Conservation (phyloP, 2,888 invertebrate species). For the Morinoia aosen region DNA sequence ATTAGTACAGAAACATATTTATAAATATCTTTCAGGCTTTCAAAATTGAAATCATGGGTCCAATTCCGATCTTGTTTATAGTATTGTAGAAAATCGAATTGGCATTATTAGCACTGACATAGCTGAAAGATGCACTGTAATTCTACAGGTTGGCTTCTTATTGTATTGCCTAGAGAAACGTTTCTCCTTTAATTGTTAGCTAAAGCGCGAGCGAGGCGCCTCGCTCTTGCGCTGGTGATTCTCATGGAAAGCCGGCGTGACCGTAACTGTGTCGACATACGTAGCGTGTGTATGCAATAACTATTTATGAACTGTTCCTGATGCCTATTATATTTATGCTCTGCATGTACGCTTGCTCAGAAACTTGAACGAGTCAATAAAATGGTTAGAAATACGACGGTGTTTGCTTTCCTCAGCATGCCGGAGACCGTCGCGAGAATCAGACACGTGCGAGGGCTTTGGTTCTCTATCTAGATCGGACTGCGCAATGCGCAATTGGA, state of each 20-base stretch:
- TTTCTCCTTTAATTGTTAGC: not conserved
- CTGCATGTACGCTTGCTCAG: constrained; percentile 31
- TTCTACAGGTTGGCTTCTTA: no score
- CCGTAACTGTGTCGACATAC: not conserved
- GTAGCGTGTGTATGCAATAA: not conserved
- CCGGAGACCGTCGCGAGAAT: not conserved
- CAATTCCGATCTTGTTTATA: no score
- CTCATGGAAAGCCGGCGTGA: not conserved
- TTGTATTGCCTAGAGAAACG: not conserved
- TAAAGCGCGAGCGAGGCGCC: not conserved
- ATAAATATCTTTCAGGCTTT: no score
- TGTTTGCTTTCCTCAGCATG: not conserved
- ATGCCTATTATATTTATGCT: constrained; percentile 21
- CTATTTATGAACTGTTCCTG: constrained; percentile 8
- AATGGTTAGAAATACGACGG: not conserved
- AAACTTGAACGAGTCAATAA: constrained; percentile 44
- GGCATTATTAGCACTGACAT: no score
- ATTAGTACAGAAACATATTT: not conserved
- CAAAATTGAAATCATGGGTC: no score
- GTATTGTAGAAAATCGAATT: no score
- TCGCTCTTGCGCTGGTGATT: not conserved
- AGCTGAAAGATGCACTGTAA: no score
- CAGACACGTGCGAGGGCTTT: no score
- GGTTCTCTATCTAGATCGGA: no score
- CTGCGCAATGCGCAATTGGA: no score